Evolutionary conservation across 2,888 invertebrate genomes (phyloP), one percentile per base, ranked within the genome.

Genomic region (Pterostichus madidus): DNA sequence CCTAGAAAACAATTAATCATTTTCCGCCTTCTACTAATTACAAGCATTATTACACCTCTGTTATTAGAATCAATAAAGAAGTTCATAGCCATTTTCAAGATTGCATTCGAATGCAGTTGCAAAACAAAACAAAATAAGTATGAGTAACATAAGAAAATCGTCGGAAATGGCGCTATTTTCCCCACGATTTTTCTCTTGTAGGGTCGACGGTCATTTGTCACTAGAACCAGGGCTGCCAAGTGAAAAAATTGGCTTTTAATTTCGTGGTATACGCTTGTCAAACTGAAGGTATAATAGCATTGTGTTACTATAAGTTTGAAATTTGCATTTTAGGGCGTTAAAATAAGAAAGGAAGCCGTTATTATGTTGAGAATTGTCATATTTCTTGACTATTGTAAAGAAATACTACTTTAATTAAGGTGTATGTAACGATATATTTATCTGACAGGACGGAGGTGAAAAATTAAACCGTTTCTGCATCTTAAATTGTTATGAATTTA

Each of bases 201-300:
- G 39, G 39, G 39, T 39, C 39, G 11, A 2, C 32, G 10, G 13
- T 64, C 64, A 64, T 64, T 64, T 64, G 64, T 64, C 64, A 64
- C 64, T 64, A 52, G 64, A 59, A 24, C 24, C 10, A 31, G 11
- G 3, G n/a, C 13, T 32, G 64, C 35, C 13, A 39, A 15, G 39
- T 59, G 64, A 15, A 64, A 64, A 64, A 64, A 64, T 64, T 39
- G 64, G 64, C 64, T 64, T 64, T 64, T 64, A 64, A 64, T 64
- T 64, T 64, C n/a, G 39, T 24, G 24, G 24, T 59, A 64, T 32
- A 64, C 32, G 64, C 35, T 64, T 64, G 64, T 64, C 64, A 64
- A 64, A 64, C 5, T 59, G 59, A 59, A 59, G 59, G 59, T 24
- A 31, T 59, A 59, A 64, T 64, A 64, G 64, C 31, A 64, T 13